Percentiles rank a stretch among this genome's conserved stretches.
phyloP scores from a whole-genome alignment of 53 echinoderm and acorn worm genomes.

The Zoroaster sp. region DNA sequence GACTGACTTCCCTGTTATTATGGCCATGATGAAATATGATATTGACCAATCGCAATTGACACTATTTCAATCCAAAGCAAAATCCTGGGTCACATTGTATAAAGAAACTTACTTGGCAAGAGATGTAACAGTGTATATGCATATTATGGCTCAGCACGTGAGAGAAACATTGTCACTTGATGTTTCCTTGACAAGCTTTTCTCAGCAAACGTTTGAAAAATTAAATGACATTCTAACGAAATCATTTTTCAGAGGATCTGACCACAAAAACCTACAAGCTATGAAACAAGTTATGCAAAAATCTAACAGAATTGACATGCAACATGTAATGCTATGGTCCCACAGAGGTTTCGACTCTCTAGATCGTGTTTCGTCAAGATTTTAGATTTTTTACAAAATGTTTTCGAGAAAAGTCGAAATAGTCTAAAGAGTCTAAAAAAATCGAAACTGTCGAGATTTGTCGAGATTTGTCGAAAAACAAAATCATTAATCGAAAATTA shows the following conservation, averaged over 20 bases:
- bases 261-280: neutral
- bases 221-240: neutral
- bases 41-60: neutral
- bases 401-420: too few species aligned
- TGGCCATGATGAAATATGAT: neutral
- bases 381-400: too few species aligned
- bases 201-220: neutral
- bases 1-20: neutral
- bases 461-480: too few species aligned
- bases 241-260: neutral
- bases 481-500: too few species aligned
- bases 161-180: neutral
- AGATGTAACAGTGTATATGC: neutral
- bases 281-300: slow-evolving; percentile 16
- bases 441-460: too few species aligned
- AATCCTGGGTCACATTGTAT: neutral
- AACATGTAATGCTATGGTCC: too few species aligned
- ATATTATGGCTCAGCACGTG: slow-evolving; percentile 1
- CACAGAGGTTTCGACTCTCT: too few species aligned
- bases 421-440: too few species aligned
- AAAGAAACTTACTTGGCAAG: neutral
- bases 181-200: neutral
- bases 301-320: neutral
- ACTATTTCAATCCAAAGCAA: neutral
- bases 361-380: too few species aligned